Evolutionary conservation across 2,797 vertebrate genomes (phyloP).

Genomic region (Gila robusta): DNA sequence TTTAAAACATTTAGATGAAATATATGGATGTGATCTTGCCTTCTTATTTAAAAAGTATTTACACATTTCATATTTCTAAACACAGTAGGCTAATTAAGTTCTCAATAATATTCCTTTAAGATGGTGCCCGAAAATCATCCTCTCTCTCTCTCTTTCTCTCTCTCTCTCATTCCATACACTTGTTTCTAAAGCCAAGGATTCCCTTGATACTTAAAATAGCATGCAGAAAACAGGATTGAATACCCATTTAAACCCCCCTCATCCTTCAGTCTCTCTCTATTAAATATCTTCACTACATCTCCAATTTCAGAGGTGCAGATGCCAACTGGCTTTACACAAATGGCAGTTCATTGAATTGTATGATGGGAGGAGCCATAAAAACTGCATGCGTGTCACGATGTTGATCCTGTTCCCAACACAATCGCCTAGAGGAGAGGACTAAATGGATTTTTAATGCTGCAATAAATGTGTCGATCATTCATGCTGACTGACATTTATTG

Average conservation of each 20-base stretch:
- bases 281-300: slow-evolving; percentile 7
- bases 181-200: slow-evolving; percentile 22
- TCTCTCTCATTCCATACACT: neutral
- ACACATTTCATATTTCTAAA: neutral
- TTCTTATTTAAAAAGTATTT: neutral
- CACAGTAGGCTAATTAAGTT: neutral
- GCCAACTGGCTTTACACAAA: slow-evolving; percentile 7
- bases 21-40: neutral
- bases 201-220: slow-evolving; percentile 59
- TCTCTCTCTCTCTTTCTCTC: too few species aligned
- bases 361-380: neutral
- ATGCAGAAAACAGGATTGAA: slow-evolving; percentile 52
- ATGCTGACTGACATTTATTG: slow-evolving; percentile 22
- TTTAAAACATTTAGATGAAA: neutral
- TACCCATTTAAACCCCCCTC: slow-evolving; percentile 41
- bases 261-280: neutral
- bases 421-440: slow-evolving; percentile 3
- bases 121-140: neutral
- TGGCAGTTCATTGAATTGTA: neutral
- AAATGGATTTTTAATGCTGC: slow-evolving; percentile 36
- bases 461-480: slow-evolving; percentile 25
- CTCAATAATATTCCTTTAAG: neutral
- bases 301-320: neutral
- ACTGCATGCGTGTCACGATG: slow-evolving; percentile 6
- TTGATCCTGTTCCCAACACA: slow-evolving; percentile 21